Conservation (phyloP, 2,113 vertebrate species). For the Mastomys coucha region DNA sequence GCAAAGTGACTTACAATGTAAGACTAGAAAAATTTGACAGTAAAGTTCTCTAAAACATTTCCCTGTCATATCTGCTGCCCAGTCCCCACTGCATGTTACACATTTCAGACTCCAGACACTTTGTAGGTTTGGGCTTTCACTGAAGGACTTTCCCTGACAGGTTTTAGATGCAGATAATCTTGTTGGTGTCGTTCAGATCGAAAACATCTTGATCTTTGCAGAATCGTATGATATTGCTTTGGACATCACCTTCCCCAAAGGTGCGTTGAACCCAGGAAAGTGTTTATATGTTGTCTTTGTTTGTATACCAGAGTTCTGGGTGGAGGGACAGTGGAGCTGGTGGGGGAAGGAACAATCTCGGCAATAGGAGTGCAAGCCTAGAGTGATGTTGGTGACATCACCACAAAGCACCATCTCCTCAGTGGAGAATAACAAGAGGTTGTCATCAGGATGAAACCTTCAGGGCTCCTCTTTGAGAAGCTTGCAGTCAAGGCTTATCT, state of each 20-base stretch:
- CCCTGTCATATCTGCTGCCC: not conserved
- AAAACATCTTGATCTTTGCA: conserved; percentile 90
- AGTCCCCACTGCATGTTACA: not conserved
- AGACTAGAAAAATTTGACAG: not conserved
- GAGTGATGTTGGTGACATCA: not conserved
- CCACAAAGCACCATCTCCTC: not conserved
- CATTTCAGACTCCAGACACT: not conserved
- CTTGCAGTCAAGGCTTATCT: not conserved
- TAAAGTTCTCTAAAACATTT: not conserved
- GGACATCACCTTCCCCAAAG: conserved; percentile 91
- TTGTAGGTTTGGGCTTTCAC: not conserved
- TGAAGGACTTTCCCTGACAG: conserved; percentile 81
- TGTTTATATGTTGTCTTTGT: not conserved
- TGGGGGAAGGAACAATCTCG: not conserved
- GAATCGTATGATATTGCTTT: conserved; percentile 93
- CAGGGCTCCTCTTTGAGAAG: not conserved
- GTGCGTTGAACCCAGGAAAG: conserved; percentile 80
- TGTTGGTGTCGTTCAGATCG: conserved; percentile 91
- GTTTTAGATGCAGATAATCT: conserved; percentile 92
- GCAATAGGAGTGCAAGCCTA: not conserved
- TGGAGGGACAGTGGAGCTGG: not conserved
- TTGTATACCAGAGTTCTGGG: not conserved
- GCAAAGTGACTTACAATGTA: not conserved
- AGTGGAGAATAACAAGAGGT: not conserved
- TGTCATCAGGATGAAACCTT: not conserved